Base-by-base conservation (phyloP, 1,140 invertebrate species). In the Pseudoatta argentina region DNA sequence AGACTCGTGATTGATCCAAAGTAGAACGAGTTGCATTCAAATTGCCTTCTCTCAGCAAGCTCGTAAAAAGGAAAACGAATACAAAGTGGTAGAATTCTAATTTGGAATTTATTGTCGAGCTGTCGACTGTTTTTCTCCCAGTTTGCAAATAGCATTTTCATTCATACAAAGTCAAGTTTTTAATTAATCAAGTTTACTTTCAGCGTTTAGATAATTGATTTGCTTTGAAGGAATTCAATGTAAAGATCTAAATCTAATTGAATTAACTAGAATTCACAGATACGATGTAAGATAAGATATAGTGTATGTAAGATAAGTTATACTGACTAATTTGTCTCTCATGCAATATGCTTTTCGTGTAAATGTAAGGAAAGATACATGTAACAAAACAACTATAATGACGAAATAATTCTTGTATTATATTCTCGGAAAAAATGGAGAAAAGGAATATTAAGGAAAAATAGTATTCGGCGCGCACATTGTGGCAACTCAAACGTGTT, bases 1-100 rank as follows among this genome's bases (percentile, higher is more conserved):
- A 48, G 16, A 81, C 57, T 73, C 48, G 27, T 69, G 64, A 89
- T 81, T 89, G 82, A 87, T 72, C 61, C 16, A 21, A 21, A 30
- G 12, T 6, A 30, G 64, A 61, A 63, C 4, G 30, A 39, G n/a
- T 53, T 48, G 21, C n/a, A 18, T 27, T 44, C 16, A 21, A 24
- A 27, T 66, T 51, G 18, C 39, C 3, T 39, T 86, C 44, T 75
- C 53, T 63, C n/a, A 6, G 18, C 39, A 53, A 18, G 67, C 16
- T 12, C n/a, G 14, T 21, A 48, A 53, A 51, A 81, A 72, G 2
- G n/a, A 51, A 48, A 72, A 53, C 34, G 55, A 71, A 81, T 63
- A 14, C 24, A 24, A 5, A 63, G 55, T 4, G 24, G 53, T 57
- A 44, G 55, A 2, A 63, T 34, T 34, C 71, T 76, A 85, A 85